These are phyloP conservation scores for Standfussiana lucernea DNA, from an alignment of 2,888 invertebrate genomes.

Conservation along the genomic window DNA sequence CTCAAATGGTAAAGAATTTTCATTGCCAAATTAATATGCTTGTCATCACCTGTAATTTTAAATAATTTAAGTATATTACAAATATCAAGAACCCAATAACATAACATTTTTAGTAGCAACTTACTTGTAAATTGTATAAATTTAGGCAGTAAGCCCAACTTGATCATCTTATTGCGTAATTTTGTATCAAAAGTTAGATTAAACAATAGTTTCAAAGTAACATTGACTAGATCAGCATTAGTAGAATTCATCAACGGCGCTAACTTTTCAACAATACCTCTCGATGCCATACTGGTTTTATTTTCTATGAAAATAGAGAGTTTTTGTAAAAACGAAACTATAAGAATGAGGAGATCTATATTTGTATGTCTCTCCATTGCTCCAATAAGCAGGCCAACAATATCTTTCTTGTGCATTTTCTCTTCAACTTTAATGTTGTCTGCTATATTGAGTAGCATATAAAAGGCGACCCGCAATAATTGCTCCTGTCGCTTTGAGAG, in stretches of 20 bases:
- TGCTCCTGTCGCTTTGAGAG: slow-evolving; percentile 98
- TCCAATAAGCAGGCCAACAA: slow-evolving; percentile 96
- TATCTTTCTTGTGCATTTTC: slow-evolving; percentile 98
- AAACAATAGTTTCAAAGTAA: slow-evolving; percentile 96
- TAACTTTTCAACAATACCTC: slow-evolving; percentile 95
- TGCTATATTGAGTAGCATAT: slow-evolving; percentile 98
- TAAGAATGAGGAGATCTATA: slow-evolving; percentile 96
- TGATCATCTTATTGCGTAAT: slow-evolving; percentile 96
- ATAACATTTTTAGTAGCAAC: slow-evolving; percentile 81
- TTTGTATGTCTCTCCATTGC: slow-evolving; percentile 96
- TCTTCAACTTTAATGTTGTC: slow-evolving; percentile 98
- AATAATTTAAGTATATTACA: neutral
- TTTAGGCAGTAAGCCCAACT: slow-evolving; percentile 96
- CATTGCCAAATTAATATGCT: slow-evolving; percentile 94
- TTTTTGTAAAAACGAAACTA: slow-evolving; percentile 98
- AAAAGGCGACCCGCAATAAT: slow-evolving; percentile 96
- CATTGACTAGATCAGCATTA: slow-evolving; percentile 94
- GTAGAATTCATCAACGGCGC: slow-evolving; percentile 94
- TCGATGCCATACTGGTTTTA: slow-evolving; percentile 96
- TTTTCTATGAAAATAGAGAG: slow-evolving; percentile 98
- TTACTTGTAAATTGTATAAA: slow-evolving; percentile 96
- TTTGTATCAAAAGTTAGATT: slow-evolving; percentile 98
- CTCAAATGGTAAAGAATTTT: slow-evolving; percentile 98
- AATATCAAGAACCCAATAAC: neutral
- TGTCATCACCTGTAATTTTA: slow-evolving; percentile 92